Percentiles rank a stretch among this genome's conserved stretches.
These are phyloP conservation scores for Pavo muticus DNA, from an alignment of 2,113 vertebrate species.

Conservation along the genomic window DNA sequence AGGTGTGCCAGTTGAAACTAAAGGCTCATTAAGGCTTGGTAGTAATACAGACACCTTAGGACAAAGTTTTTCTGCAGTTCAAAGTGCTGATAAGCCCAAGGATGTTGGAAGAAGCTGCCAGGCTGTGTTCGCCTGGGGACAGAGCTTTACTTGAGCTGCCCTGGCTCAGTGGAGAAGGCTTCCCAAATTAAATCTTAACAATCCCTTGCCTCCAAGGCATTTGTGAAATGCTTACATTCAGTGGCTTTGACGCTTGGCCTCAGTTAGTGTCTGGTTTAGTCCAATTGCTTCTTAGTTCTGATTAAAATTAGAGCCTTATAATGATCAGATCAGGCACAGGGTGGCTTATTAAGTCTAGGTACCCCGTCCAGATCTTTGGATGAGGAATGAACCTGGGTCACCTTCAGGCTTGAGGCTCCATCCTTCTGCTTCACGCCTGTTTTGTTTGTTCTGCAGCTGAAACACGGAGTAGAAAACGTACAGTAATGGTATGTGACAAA, in stretches of 20 bases:
- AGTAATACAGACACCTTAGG: not conserved
- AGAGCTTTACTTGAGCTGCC: not conserved
- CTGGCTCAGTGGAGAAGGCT: not conserved
- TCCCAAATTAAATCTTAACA: not conserved
- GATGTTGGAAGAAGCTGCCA: not conserved
- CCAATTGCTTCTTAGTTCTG: not conserved
- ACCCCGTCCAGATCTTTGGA: not conserved
- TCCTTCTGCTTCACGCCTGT: not conserved
- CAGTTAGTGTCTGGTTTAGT: not conserved
- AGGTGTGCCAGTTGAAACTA: not conserved
- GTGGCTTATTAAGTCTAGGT: too few relatives aligned
- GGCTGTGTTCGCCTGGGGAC: not conserved
- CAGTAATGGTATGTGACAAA: rapidly evolving
- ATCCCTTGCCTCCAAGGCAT: rapidly evolving
- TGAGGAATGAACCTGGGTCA: not conserved
- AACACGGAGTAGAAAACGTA: not conserved
- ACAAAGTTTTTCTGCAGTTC: not conserved
- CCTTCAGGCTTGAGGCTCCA: rapidly evolving
- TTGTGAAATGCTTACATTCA: not conserved
- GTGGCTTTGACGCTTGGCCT: not conserved
- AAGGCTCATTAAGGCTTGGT: rapidly evolving
- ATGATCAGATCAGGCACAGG: not conserved
- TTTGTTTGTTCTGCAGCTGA: not conserved
- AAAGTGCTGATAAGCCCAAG: not conserved
- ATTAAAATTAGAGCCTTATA: not conserved